Conservation (phyloP, 2,888 invertebrate genomes). For the Lumbricus terrestris region DNA sequence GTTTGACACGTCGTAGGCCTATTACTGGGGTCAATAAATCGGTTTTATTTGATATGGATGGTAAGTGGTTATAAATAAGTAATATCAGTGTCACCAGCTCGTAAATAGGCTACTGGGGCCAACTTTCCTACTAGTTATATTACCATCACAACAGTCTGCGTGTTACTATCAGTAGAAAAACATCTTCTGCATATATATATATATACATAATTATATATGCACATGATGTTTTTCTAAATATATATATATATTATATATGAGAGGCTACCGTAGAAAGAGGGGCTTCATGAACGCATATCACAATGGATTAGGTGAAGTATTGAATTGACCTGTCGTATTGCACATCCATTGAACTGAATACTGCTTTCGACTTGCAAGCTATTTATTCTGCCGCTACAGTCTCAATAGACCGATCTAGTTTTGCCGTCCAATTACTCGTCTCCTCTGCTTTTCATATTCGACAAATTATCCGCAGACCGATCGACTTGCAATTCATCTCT, state of each 20-base stretch:
- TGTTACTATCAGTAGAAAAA: background rate
- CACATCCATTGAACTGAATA: background rate
- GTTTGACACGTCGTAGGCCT: too few relatives aligned
- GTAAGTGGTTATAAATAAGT: background rate
- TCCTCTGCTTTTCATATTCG: background rate
- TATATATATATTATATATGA: too few relatives aligned
- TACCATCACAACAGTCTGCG: background rate
- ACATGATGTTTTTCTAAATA: too few relatives aligned
- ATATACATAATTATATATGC: too few relatives aligned
- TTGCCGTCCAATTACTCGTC: background rate
- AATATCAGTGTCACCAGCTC: too few relatives aligned
- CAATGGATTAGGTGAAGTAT: background rate
- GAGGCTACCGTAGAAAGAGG: too few relatives aligned
- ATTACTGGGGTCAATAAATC: too few relatives aligned
- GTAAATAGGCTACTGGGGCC: background rate
- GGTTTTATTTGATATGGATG: background rate
- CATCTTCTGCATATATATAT: background rate
- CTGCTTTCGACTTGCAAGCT: background rate
- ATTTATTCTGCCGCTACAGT: background rate
- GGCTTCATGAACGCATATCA: background rate
- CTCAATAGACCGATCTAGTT: background rate
- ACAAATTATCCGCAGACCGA: background rate
- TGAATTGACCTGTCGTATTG: background rate
- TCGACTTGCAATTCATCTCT: background rate
- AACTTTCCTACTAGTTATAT: background rate